These are phyloP conservation scores for Cynaeus angustus DNA, from an alignment of 2,888 invertebrate genomes.

Conservation along the genomic window DNA sequence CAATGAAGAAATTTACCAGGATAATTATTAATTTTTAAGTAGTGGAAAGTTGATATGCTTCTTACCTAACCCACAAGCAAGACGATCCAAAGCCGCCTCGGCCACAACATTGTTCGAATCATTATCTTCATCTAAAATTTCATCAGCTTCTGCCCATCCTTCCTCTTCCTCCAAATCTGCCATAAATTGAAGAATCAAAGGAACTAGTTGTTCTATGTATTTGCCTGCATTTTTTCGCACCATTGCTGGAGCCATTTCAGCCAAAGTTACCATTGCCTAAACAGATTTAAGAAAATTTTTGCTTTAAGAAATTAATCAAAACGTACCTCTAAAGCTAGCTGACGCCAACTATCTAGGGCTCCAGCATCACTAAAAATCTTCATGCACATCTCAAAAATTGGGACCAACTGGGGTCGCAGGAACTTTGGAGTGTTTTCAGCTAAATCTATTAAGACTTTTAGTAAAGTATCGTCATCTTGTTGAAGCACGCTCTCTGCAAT, in stretches of 20 bases:
- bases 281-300: not conserved
- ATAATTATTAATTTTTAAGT: too few relatives aligned
- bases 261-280: slow-evolving; percentile 84
- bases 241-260: slow-evolving; percentile 97
- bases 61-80: slow-evolving; percentile 96
- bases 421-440: slow-evolving; percentile 96
- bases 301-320: not conserved
- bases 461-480: slow-evolving; percentile 90
- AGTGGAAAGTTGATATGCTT: too few relatives aligned
- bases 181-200: slow-evolving; percentile 94
- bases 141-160: slow-evolving; percentile 91
- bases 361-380: slow-evolving; percentile 85
- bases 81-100: slow-evolving; percentile 95
- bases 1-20: too few relatives aligned
- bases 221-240: slow-evolving; percentile 93
- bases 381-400: slow-evolving; percentile 91
- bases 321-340: slow-evolving; percentile 87
- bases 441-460: slow-evolving; percentile 95
- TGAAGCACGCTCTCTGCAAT: slow-evolving; percentile 88
- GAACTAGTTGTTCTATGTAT: slow-evolving; percentile 87
- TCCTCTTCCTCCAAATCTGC: slow-evolving; percentile 94
- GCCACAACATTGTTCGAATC: slow-evolving; percentile 97
- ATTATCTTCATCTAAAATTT: slow-evolving; percentile 92
- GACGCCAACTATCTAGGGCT: slow-evolving; percentile 88
- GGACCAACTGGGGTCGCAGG: slow-evolving; percentile 88